These are phyloP conservation scores for Pseudomyrmex flavicornis DNA, from an alignment of 1,140 invertebrate species.

Conservation along the genomic window DNA sequence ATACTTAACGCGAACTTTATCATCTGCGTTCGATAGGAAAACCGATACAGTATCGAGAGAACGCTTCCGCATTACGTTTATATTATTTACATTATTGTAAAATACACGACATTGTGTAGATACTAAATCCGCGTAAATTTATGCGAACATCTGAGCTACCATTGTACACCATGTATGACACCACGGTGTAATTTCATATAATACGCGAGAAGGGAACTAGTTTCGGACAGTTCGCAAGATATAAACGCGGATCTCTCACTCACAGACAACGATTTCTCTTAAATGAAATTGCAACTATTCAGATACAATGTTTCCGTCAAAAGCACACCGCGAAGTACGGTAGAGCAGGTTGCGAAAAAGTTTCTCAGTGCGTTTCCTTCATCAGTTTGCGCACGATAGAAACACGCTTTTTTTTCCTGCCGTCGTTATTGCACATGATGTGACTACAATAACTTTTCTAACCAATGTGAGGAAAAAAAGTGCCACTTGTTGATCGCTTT, in stretches of 20 bases:
- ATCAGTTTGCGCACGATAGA: slow-evolving; percentile 15
- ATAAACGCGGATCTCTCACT: background rate
- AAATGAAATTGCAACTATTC: no score
- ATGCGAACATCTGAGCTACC: background rate
- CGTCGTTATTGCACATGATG: slow-evolving; percentile 27
- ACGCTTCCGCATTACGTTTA: slow-evolving; percentile 8
- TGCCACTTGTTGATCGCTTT: slow-evolving; percentile 49
- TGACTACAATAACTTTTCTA: slow-evolving; percentile 32
- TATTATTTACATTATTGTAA: slow-evolving; percentile 36
- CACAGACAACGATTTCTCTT: background rate
- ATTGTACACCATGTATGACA: background rate
- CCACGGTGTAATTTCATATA: background rate
- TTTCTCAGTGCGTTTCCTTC: background rate
- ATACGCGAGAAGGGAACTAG: background rate
- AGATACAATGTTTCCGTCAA: no score
- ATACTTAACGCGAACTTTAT: slow-evolving; percentile 36
- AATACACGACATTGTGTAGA: background rate
- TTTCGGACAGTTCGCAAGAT: background rate
- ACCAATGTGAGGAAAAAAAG: slow-evolving; percentile 30
- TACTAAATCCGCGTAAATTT: slow-evolving; percentile 16
- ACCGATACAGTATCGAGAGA: slow-evolving; percentile 4
- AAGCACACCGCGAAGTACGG: no score
- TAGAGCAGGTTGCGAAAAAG: slow-evolving; percentile 1
- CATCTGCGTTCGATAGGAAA: slow-evolving; percentile 29
- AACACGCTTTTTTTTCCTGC: background rate